A percentile compares a stretch with the other conserved stretches of the same genome.
phyloP scores from a whole-genome alignment of 1,140 invertebrate genomes.

The Diploscapter pachys region DNA sequence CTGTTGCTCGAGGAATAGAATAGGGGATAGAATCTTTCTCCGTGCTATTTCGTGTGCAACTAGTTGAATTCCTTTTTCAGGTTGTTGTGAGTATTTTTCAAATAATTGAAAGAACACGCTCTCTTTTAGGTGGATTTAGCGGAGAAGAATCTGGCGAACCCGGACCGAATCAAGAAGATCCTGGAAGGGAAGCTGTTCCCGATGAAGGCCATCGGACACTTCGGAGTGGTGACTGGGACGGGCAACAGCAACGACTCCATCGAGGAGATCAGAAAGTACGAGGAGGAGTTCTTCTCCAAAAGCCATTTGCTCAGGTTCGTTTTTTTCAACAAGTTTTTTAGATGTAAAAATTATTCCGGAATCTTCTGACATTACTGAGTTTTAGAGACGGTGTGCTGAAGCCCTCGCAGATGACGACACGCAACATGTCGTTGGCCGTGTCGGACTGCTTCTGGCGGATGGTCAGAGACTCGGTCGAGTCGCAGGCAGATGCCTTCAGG shows the following conservation, averaged over 20 bases:
- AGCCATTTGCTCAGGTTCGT: slow-evolving; percentile 88
- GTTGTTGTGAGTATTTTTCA: background rate
- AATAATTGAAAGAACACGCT: slow-evolving; percentile 3
- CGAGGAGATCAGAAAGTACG: slow-evolving; percentile 85
- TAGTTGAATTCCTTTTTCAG: too few species aligned
- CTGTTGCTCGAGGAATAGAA: too few species aligned
- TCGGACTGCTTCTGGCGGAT: slow-evolving; percentile 99
- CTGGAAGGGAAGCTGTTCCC: slow-evolving; percentile 92
- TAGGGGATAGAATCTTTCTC: too few species aligned
- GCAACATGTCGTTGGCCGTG: slow-evolving; percentile 91
- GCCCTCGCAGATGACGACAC: slow-evolving; percentile 88
- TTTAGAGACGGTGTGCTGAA: slow-evolving; percentile 83
- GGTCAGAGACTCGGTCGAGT: slow-evolving; percentile 94
- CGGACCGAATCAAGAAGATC: slow-evolving; percentile 89
- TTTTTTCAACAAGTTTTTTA: background rate
- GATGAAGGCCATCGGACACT: slow-evolving; percentile 98
- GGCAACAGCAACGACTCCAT: slow-evolving; percentile 75
- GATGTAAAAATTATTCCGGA: too few species aligned
- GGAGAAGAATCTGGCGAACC: slow-evolving; percentile 88
- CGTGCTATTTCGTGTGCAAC: too few species aligned
- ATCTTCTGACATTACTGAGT: slow-evolving; percentile 6
- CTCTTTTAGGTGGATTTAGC: slow-evolving; percentile 71
- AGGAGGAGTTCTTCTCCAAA: slow-evolving; percentile 88
- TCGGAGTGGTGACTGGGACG: slow-evolving; percentile 93
- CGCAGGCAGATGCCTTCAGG: slow-evolving; percentile 97